Evolutionary conservation across 2,113 vertebrate genomes (phyloP).

Genomic region (Uropsilus gracilis): DNA sequence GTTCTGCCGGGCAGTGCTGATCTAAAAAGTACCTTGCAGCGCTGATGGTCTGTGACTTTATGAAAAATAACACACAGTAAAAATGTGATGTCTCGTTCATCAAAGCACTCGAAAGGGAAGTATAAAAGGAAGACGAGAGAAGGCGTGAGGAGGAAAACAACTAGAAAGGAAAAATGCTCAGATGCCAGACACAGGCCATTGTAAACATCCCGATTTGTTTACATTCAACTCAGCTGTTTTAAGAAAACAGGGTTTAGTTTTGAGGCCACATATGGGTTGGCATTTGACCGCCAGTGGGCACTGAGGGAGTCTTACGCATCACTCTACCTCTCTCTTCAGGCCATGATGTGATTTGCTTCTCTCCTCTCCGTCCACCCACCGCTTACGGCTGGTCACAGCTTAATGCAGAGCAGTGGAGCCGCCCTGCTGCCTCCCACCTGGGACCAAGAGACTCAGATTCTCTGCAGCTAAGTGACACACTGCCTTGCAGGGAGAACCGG

Average conservation of each 20-base stretch:
- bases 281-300: background rate
- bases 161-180: background rate
- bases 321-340: background rate
- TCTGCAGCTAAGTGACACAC: background rate
- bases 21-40: background rate
- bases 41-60: background rate
- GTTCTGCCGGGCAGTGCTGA: background rate
- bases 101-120: background rate
- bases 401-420: background rate
- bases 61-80: background rate
- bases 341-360: background rate
- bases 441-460: background rate
- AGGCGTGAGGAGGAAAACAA: background rate
- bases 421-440: background rate
- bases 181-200: background rate
- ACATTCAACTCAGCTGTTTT: background rate
- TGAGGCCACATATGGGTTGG: background rate
- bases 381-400: background rate
- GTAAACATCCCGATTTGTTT: background rate
- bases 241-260: background rate
- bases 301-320: background rate
- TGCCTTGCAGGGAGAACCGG: background rate
- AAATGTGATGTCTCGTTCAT: slow-evolving; percentile 7
- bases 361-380: background rate
- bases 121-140: background rate